phyloP scores from a whole-genome alignment of 2,888 invertebrate species.

The Hirtodrosophila histrioides region DNA sequence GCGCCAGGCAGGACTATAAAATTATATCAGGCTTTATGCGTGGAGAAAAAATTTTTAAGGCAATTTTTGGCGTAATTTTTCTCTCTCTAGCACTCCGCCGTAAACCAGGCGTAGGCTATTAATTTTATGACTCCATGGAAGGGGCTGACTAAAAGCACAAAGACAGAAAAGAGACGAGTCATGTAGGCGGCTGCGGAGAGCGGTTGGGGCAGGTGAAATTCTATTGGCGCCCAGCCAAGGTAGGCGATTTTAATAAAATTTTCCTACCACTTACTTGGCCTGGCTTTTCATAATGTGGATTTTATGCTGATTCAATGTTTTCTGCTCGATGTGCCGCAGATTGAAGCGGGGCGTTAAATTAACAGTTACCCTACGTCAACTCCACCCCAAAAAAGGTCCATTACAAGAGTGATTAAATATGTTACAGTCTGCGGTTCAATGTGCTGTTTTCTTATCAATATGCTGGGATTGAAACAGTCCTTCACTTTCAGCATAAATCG shows the following conservation, averaged over 20 bases:
- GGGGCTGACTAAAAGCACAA: constrained; percentile 51
- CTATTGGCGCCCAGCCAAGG: constrained; percentile 43
- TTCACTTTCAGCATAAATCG: constrained; percentile 61
- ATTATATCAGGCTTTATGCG: constrained; percentile 50
- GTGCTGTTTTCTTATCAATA: constrained; percentile 50
- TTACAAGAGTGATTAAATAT: constrained; percentile 40
- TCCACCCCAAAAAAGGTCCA: constrained; percentile 12
- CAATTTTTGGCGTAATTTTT: constrained; percentile 59
- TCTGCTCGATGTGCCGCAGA: constrained; percentile 38
- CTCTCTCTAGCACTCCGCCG: constrained; percentile 36
- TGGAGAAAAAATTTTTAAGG: constrained; percentile 36
- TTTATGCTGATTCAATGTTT: constrained; percentile 81
- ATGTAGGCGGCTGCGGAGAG: neutral
- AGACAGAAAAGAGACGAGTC: constrained; percentile 19
- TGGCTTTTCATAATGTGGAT: constrained; percentile 74
- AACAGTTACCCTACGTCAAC: constrained; percentile 23
- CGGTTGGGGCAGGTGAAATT: constrained; percentile 38
- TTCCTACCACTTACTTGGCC: constrained; percentile 25
- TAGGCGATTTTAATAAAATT: constrained; percentile 67
- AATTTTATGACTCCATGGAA: constrained; percentile 68
- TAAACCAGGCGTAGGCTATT: constrained; percentile 78
- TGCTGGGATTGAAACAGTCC: constrained; percentile 13
- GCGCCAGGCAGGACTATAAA: constrained; percentile 50
- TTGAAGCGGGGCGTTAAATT: constrained; percentile 73
- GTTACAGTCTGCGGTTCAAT: constrained; percentile 24